phyloP scores from a whole-genome alignment of 1,140 invertebrate species.

The Drosophila kikkawai region DNA sequence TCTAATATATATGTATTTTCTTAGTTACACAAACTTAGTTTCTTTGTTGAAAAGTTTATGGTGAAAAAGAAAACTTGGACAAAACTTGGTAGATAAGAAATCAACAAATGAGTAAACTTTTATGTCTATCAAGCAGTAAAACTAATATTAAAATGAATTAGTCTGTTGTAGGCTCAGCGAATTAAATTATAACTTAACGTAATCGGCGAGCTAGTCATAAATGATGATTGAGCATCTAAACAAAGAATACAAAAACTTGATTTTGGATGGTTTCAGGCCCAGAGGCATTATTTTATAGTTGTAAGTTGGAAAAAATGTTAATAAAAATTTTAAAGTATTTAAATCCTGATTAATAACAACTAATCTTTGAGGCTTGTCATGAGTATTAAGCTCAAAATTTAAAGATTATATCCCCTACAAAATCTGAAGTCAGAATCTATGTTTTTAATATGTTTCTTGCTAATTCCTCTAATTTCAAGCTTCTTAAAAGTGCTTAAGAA shows the following conservation, averaged over 20 bases:
- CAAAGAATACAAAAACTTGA: background rate
- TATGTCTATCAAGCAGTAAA: background rate
- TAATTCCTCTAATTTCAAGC: background rate
- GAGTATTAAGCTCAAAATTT: background rate
- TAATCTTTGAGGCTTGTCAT: background rate
- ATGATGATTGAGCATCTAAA: background rate
- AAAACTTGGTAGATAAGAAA: conserved; percentile 3
- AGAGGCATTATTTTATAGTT: no score
- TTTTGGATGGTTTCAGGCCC: background rate
- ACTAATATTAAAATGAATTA: background rate
- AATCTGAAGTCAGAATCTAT: background rate
- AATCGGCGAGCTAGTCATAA: background rate
- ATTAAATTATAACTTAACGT: background rate
- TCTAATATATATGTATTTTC: conserved; percentile 7
- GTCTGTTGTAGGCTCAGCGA: background rate
- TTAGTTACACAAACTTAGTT: conserved; percentile 4
- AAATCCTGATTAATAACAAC: background rate
- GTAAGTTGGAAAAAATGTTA: background rate
- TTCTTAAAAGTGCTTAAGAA: background rate
- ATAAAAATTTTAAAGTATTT: background rate
- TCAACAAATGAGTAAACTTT: conserved; percentile 5
- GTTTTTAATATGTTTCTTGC: background rate
- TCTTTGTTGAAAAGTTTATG: background rate
- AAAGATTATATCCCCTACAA: background rate
- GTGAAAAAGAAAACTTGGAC: background rate